Evolutionary conservation across 1,140 invertebrate genomes (phyloP), one percentile per base, ranked within the genome.

Genomic region (Ladona fulva): DNA sequence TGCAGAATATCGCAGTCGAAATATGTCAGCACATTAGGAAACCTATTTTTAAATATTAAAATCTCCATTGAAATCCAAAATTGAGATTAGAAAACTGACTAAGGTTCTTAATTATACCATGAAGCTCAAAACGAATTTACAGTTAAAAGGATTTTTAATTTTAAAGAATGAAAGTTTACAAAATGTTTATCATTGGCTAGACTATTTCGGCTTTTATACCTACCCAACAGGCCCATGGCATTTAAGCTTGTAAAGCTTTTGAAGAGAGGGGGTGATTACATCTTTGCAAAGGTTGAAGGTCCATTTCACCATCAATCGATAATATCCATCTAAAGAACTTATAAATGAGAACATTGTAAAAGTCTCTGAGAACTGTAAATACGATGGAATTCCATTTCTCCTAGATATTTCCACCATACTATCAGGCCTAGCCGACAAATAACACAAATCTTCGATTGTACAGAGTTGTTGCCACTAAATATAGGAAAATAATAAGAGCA

Each of bases 141-240:
- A n/a, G n/a, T n/a, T n/a, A n/a, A n/a, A n/a, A n/a, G n/a, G n/a
- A n/a, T n/a, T n/a, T 5, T 37, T 37, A 8, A 8, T 8, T 37
- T 8, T 37, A 8, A 37, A 5, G 8, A 37, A 37, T 37, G 8
- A 37, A 37, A 37, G 8, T 5, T 37, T 5, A 1, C 8, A 37
- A 5, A 5, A 37, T 37, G 8, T 37, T 5, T 8, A 37, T 37
- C 1, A 37, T 37, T 37, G 8, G n/a, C n/a, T 37, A 37, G 29
- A n/a, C 29, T 8, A 76, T 24, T 80, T 42, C 78, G 25, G 19
- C 24, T 16, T 74, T 78, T 77, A 76, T 75, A 80, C 86, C 86
- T 87, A 93, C 91, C 91, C 93, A 79, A 97, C 91, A 77, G 95
- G 95, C 37, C 95, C 95, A 86, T 97, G 95, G 82, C 94, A 95